Conservation (phyloP, 1,140 invertebrate species). For the Drosophila suzukii region DNA sequence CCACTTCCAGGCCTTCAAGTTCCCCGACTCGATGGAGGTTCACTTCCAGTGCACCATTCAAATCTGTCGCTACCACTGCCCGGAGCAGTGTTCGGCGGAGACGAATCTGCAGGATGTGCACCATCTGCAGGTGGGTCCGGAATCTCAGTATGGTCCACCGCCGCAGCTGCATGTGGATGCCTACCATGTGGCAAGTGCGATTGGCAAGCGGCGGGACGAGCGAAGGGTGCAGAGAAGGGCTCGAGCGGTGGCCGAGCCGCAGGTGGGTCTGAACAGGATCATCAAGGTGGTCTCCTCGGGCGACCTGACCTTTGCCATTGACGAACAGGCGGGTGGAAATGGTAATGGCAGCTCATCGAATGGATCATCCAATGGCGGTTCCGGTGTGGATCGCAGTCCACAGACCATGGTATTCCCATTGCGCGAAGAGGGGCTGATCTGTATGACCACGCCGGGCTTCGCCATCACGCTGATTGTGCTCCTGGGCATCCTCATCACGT, state of each 20-base stretch:
- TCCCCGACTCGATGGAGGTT: constrained; percentile 98
- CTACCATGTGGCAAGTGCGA: constrained; percentile 85
- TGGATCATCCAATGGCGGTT: constrained; percentile 72
- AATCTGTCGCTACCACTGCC: constrained; percentile 96
- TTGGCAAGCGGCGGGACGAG: constrained; percentile 90
- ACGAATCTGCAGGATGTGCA: constrained; percentile 86
- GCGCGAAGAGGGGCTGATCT: constrained; percentile 89
- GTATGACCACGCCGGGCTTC: constrained; percentile 96
- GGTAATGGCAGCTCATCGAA: constrained; percentile 41
- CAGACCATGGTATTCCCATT: constrained; percentile 90
- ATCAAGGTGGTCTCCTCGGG: constrained; percentile 94
- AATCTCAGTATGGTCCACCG: constrained; percentile 90
- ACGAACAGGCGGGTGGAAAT: constrained; percentile 86
- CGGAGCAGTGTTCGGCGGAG: constrained; percentile 91
- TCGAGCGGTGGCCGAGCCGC: constrained; percentile 86
- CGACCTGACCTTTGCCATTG: constrained; percentile 92
- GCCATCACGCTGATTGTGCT: constrained; percentile 93
- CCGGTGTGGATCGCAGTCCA: constrained; percentile 60
- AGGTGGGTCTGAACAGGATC: constrained; percentile 93
- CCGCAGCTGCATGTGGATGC: constrained; percentile 86
- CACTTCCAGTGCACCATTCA: constrained; percentile 98
- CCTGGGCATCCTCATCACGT: constrained; percentile 91
- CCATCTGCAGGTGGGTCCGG: constrained; percentile 86
- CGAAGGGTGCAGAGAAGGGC: constrained; percentile 88
- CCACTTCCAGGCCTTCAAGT: constrained; percentile 97